Evolutionary conservation across 2,113 vertebrate species (phyloP).

Genomic region (Cebidichthys violaceus): DNA sequence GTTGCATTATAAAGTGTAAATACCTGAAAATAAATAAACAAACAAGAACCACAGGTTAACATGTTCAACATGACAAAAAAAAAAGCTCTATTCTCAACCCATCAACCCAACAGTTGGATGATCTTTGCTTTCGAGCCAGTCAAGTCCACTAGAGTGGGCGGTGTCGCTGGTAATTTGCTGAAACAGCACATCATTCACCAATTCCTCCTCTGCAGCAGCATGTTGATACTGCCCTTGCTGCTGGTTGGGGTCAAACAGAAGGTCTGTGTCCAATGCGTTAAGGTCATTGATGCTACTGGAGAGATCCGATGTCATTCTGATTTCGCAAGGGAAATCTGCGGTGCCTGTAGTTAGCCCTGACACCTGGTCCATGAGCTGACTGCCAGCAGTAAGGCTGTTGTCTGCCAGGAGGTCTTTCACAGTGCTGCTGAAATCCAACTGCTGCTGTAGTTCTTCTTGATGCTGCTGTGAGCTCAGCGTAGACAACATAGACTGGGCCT

Average conservation of each 20-base stretch:
- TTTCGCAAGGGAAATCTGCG: constrained; percentile 90
- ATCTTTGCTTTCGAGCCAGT: constrained; percentile 99
- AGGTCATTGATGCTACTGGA: constrained; percentile 97
- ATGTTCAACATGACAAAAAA: constrained; percentile 76
- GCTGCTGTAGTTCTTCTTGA: constrained; percentile 80
- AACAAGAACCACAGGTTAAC: constrained; percentile 41
- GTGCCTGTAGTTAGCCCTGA: constrained; percentile 85
- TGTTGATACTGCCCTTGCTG: constrained; percentile 96
- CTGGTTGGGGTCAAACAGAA: constrained; percentile 96
- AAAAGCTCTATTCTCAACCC: constrained; percentile 86
- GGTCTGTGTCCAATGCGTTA: constrained; percentile 94
- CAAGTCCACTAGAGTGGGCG: constrained; percentile 92
- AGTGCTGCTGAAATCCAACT: constrained; percentile 91
- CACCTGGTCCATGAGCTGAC: constrained; percentile 89
- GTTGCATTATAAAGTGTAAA: constrained; percentile 88
- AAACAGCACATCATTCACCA: constrained; percentile 95
- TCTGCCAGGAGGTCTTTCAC: constrained; percentile 92
- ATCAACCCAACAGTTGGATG: constrained; percentile 97
- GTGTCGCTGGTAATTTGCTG: constrained; percentile 96
- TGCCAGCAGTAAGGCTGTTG: constrained; percentile 86
- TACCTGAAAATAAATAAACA: constrained; percentile 71
- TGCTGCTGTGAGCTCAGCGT: constrained; percentile 81
- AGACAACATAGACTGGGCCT: constrained; percentile 83
- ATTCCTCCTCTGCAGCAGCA: constrained; percentile 88
- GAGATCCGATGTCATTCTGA: constrained; percentile 95